Conservation (phyloP, 92 coral and sea anemone species). For the Palythoa grandiflora region DNA sequence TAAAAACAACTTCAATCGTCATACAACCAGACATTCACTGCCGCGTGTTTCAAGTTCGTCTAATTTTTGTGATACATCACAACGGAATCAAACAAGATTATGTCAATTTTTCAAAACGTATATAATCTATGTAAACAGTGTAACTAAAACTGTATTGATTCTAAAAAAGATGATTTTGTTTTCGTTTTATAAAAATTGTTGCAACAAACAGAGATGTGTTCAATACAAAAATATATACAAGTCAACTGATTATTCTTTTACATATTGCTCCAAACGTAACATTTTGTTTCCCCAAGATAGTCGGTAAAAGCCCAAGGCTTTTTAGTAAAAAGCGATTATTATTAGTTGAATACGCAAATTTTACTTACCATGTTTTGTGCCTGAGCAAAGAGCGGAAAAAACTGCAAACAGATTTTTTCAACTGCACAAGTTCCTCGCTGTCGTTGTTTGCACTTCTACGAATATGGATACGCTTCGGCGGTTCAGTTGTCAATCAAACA, state of each 20-base stretch:
- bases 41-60: background rate
- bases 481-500: constrained; percentile 24
- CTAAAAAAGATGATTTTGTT: background rate
- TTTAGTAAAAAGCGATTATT: background rate
- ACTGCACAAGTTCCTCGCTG: constrained; percentile 6
- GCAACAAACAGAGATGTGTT: constrained; percentile 35
- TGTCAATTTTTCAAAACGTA: background rate
- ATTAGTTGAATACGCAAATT: background rate
- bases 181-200: background rate
- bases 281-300: background rate
- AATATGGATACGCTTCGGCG: constrained; percentile 19
- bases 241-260: background rate
- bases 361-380: constrained; percentile 29
- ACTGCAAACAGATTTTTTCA: constrained; percentile 31
- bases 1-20: background rate
- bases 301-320: background rate
- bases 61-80: background rate
- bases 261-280: background rate
- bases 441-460: background rate
- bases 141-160: background rate
- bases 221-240: background rate
- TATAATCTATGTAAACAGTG: background rate
- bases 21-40: background rate
- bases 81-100: background rate
- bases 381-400: background rate